phyloP scores from a whole-genome alignment of 2,888 invertebrate genomes.

The Fissipunctia ypsillon region DNA sequence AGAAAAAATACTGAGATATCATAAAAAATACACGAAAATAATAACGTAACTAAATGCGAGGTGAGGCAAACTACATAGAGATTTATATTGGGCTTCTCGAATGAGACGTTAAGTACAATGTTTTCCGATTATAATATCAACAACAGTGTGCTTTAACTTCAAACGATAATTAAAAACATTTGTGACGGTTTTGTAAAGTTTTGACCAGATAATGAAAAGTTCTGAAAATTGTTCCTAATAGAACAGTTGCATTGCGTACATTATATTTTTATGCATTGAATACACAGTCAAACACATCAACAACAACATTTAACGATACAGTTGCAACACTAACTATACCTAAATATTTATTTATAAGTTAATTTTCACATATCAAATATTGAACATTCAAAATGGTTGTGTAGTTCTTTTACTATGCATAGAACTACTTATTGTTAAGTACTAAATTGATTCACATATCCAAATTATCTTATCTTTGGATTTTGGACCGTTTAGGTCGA shows the following conservation, averaged over 20 bases:
- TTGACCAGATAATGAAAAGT: conserved; percentile 4
- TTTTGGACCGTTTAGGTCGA: conserved; percentile 24
- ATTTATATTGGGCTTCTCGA: neutral
- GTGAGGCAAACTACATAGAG: neutral
- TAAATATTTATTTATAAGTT: conserved; percentile 46
- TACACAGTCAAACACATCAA: conserved; percentile 62
- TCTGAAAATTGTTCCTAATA: conserved; percentile 5
- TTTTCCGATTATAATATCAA: conserved; percentile 26
- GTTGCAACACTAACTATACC: conserved; percentile 28
- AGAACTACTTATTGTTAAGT: conserved; percentile 45
- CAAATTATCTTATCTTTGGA: conserved; percentile 26
- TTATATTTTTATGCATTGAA: conserved; percentile 45
- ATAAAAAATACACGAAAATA: conserved; percentile 1
- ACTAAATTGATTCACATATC: conserved; percentile 35
- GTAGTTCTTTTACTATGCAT: conserved; percentile 24
- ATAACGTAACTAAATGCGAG: conserved; percentile 7
- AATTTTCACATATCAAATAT: conserved; percentile 51
- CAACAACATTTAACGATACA: conserved; percentile 66
- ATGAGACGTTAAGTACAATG: conserved; percentile 39
- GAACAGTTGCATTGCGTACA: conserved; percentile 24
- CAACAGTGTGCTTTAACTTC: conserved; percentile 1
- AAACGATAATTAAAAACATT: neutral
- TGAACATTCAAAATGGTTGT: conserved; percentile 50
- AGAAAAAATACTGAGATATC: conserved; percentile 7
- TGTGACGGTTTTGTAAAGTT: neutral